These are phyloP conservation scores for Pogonus chalceus DNA, from an alignment of 1,140 invertebrate species.

Conservation along the genomic window DNA sequence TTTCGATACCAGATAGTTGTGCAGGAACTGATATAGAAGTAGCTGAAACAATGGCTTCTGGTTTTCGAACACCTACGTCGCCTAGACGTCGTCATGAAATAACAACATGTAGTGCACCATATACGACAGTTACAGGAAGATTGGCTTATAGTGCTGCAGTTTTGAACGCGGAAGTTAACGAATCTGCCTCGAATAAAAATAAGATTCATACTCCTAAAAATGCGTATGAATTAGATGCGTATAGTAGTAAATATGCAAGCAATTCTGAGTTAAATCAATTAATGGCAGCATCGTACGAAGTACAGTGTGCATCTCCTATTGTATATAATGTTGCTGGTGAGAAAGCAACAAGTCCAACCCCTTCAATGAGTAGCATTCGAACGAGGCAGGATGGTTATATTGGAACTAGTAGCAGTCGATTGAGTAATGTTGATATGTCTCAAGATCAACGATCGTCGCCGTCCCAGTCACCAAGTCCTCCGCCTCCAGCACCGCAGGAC, in stretches of 20 bases:
- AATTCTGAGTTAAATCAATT: constrained; percentile 35
- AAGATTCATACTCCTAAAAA: constrained; percentile 25
- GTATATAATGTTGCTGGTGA: constrained; percentile 39
- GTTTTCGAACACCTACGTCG: constrained; percentile 38
- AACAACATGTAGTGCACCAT: constrained; percentile 41
- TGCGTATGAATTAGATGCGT: constrained; percentile 35
- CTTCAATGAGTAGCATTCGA: constrained; percentile 51
- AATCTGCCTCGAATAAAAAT: constrained; percentile 19
- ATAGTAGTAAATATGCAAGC: constrained; percentile 28
- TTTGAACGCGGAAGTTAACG: constrained; percentile 44
- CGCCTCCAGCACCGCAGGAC: constrained; percentile 66
- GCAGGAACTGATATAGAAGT: constrained; percentile 43
- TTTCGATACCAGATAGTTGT: constrained; percentile 42
- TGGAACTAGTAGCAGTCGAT: constrained; percentile 31
- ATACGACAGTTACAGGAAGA: constrained; percentile 46
- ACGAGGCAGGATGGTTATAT: constrained; percentile 55
- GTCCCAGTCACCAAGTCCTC: constrained; percentile 54
- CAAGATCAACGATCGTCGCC: constrained; percentile 38
- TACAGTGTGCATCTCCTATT: constrained; percentile 38
- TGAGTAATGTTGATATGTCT: constrained; percentile 16
- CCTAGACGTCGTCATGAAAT: constrained; percentile 44
- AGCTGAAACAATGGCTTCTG: constrained; percentile 37
- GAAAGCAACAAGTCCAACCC: constrained; percentile 47
- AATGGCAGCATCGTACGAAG: constrained; percentile 36
- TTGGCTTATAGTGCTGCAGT: constrained; percentile 49